Conservation (phyloP, 2,113 vertebrate species). For the Amphiprion percula region DNA sequence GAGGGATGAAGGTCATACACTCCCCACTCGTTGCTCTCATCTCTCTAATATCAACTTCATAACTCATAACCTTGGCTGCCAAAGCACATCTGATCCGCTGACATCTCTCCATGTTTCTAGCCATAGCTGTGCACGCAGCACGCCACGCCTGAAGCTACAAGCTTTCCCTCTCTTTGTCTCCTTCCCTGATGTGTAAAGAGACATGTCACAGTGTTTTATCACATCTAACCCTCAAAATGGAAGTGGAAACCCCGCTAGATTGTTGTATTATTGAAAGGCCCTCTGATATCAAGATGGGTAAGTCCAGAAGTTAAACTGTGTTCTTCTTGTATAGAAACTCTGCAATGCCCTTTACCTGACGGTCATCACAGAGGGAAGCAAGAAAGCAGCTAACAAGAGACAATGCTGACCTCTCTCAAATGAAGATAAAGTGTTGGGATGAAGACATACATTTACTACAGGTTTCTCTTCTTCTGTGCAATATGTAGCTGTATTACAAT, state of each 20-base stretch:
- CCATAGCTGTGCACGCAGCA: slow-evolving; percentile 40
- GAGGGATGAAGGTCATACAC: slow-evolving; percentile 73
- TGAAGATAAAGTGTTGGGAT: slow-evolving; percentile 32
- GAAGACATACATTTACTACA: slow-evolving; percentile 45
- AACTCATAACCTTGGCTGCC: slow-evolving; percentile 62
- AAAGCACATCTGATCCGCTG: slow-evolving; percentile 35
- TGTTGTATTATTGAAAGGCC: slow-evolving; percentile 56
- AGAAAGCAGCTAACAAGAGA: slow-evolving; percentile 36
- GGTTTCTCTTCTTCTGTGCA: neutral
- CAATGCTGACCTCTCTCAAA: slow-evolving; percentile 59
- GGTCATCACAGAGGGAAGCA: slow-evolving; percentile 31
- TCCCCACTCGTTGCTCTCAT: slow-evolving; percentile 53
- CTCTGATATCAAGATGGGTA: slow-evolving; percentile 16
- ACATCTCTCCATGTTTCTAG: slow-evolving; percentile 44
- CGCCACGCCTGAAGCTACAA: slow-evolving; percentile 44
- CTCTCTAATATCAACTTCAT: slow-evolving; percentile 64
- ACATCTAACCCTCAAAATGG: slow-evolving; percentile 50
- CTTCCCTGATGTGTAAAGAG: slow-evolving; percentile 51
- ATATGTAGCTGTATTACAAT: neutral
- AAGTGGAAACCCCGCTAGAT: slow-evolving; percentile 36
- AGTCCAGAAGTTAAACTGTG: slow-evolving; percentile 24
- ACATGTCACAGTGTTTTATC: slow-evolving; percentile 55
- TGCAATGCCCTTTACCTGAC: slow-evolving; percentile 35
- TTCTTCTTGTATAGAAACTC: slow-evolving; percentile 17
- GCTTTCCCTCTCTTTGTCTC: slow-evolving; percentile 53